phyloP scores from a whole-genome alignment of 2,797 vertebrate genomes.

The Myotis daubentonii region DNA sequence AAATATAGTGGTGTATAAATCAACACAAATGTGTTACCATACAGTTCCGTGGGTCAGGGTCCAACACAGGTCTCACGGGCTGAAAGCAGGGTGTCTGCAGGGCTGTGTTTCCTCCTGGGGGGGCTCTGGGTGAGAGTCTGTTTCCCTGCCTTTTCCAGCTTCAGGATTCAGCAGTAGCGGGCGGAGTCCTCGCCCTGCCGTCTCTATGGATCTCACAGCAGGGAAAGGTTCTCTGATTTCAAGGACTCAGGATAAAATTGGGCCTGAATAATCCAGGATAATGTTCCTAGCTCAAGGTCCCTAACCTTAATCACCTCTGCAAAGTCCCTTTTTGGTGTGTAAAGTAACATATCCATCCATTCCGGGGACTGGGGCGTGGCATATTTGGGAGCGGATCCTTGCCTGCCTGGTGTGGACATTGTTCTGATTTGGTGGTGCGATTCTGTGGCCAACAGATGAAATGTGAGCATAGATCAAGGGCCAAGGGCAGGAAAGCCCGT shows the following conservation, averaged over 20 bases:
- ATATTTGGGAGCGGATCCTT: not conserved
- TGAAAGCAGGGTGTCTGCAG: not conserved
- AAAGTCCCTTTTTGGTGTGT: not conserved
- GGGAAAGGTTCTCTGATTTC: not conserved
- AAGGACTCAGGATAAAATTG: not conserved
- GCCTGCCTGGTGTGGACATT: not conserved
- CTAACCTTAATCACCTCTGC: not conserved
- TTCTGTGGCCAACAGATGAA: not conserved
- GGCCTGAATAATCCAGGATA: not conserved
- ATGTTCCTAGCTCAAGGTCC: not conserved
- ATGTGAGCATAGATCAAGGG: not conserved
- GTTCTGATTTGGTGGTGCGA: not conserved
- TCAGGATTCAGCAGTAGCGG: not conserved
- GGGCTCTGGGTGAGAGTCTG: not conserved
- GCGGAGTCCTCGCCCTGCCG: not conserved
- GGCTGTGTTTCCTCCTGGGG: not conserved
- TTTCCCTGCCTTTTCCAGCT: not conserved
- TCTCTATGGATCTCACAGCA: not conserved
- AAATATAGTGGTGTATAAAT: not conserved
- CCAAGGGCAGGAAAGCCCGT: fast-evolving
- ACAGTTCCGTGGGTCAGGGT: not conserved
- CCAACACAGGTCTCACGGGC: not conserved
- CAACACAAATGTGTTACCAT: too few species aligned
- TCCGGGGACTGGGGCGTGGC: too few species aligned
- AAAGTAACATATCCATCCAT: not conserved